A percentile compares a stretch with the other conserved stretches of the same genome.
These are phyloP conservation scores for Nanger granti DNA, from an alignment of 2,113 vertebrate species.

Conservation along the genomic window DNA sequence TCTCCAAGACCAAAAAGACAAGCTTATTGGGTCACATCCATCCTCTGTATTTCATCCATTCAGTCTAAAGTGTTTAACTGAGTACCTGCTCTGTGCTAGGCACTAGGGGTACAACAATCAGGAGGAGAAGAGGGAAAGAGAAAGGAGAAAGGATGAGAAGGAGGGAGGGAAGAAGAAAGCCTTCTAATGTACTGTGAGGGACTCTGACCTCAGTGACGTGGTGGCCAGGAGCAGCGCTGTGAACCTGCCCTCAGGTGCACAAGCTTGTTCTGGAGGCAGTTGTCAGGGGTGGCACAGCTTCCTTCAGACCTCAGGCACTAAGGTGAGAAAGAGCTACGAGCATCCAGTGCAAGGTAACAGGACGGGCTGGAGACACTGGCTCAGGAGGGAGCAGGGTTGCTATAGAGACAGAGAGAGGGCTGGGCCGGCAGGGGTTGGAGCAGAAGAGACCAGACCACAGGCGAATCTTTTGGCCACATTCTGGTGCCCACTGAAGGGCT, in stretches of 20 bases:
- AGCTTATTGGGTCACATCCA: neutral
- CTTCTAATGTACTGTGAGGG: neutral
- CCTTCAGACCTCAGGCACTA: too few relatives aligned
- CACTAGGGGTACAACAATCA: neutral
- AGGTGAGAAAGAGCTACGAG: neutral
- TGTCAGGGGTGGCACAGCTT: fast-evolving
- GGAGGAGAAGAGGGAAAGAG: neutral
- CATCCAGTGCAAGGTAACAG: neutral
- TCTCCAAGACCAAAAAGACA: neutral
- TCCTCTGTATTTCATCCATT: neutral
- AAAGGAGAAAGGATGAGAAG: neutral
- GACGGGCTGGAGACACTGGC: neutral
- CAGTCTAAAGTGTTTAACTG: neutral
- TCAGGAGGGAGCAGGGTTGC: neutral
- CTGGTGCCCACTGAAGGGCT: neutral
- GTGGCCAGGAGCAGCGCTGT: neutral
- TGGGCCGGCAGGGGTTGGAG: neutral
- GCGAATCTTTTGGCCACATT: neutral
- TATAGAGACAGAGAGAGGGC: neutral
- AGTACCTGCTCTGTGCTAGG: neutral
- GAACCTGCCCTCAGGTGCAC: fast-evolving
- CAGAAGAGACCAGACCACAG: neutral
- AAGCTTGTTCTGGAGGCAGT: too few relatives aligned
- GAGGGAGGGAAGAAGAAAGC: neutral
- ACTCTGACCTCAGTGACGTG: neutral